Conservation (phyloP, 2,888 invertebrate species). For the Alviniconcha strummeri region DNA sequence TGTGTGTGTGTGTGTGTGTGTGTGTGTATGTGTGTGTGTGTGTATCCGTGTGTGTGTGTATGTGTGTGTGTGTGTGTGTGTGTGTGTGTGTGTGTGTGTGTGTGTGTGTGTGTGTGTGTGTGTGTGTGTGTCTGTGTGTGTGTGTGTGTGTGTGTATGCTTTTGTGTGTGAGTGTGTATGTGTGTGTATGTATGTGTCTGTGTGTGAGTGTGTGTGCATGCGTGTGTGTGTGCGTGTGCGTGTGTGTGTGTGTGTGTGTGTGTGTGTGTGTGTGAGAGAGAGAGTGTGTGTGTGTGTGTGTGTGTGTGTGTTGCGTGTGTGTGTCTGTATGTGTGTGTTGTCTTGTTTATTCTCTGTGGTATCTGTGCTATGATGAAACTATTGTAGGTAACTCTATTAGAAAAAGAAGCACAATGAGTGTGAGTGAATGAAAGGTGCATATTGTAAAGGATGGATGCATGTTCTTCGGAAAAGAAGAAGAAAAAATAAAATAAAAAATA, state of each 20-base stretch:
- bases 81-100: not conserved
- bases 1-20: not conserved
- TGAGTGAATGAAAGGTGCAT: not conserved
- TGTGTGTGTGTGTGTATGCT: conserved; percentile 11
- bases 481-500: not conserved
- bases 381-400: too few relatives aligned
- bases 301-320: not conserved
- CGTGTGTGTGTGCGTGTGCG: not conserved
- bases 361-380: not conserved
- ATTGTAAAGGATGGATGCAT: not conserved
- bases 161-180: conserved; percentile 8
- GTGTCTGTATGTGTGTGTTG: not conserved
- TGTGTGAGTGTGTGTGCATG: not conserved
- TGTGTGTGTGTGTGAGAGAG: not conserved
- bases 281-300: not conserved
- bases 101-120: not conserved
- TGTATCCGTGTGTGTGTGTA: not conserved
- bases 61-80: not conserved
- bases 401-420: not conserved
- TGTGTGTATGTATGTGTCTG: conserved; percentile 14
- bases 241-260: not conserved
- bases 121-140: not conserved
- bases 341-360: not conserved
- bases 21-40: not conserved
- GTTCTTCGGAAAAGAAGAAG: not conserved